Base-by-base conservation (phyloP, 1,140 invertebrate genomes). In the Oncopodura yosiiana region DNA sequence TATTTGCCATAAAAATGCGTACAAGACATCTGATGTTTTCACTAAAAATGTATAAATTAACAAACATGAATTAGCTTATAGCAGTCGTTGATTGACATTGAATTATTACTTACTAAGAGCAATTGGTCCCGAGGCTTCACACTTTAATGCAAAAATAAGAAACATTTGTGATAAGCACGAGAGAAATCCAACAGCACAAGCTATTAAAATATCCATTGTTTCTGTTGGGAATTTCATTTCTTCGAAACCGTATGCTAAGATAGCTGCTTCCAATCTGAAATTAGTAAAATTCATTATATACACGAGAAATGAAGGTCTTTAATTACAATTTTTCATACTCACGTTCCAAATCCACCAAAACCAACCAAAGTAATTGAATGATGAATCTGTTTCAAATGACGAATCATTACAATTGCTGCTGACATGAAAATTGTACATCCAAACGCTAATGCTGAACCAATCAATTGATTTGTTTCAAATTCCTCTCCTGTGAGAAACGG, bases 391-490 rank as follows among this genome's bases (percentile, higher is more conserved):
- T 57, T 55, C 39, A 63, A 44, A 41, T 63, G 61, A 16, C 61
- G 53, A 57, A 63, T 63, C 61, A 63, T 63, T 3, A 63, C 61
- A 43, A 63, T 63, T 3, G 61, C 61, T 24, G 30, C 26, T 29
- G 61, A 49, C 45, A 63, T 48, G 37, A 63, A 63, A 3, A 63
- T 2, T 14, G 61, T 34, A 41, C 61, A 63, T 23, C 50, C 49
- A 39, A 56, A 27, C 19, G 61, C 57, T 8, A 63, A 38, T 9
- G 38, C 54, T 34, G 54, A 45, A n/a, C 61, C 61, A 52, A 63
- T 63, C 61, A 62, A 42, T 23, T 55, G 49, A 18, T 55, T 29
- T 23, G 41, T 49, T 24, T 62, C 49, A 4, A 62, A 34, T 21
- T 30, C 24, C n/a, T 48, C 30, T 38, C 56, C 61, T 9, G 57